These are phyloP conservation scores for Cossypha dichroa DNA, from an alignment of 2,797 vertebrate species.

Conservation along the genomic window DNA sequence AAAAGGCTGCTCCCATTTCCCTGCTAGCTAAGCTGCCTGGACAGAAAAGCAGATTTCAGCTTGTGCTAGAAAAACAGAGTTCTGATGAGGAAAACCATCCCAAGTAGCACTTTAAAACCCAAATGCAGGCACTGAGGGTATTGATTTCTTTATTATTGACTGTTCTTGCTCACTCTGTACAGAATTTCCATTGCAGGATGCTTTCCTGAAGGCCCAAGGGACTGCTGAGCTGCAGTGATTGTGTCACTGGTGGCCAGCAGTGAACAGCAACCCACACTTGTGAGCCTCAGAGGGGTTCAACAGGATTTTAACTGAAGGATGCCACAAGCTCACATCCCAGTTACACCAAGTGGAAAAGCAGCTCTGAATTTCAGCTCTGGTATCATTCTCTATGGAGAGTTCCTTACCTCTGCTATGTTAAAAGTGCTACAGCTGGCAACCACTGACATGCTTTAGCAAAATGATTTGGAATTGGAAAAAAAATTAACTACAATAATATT, in stretches of 20 bases:
- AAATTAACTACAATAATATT: not conserved
- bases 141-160: not conserved
- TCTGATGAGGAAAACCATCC: not conserved
- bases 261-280: not conserved
- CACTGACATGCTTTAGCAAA: not conserved
- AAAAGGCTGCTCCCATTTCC: not conserved
- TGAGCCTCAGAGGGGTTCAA: not conserved
- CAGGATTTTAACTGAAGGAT: not conserved
- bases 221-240: not conserved
- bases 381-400: not conserved
- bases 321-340: not conserved
- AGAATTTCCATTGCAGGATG: not conserved
- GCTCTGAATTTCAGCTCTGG: not conserved
- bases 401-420: not conserved
- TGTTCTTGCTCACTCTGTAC: not conserved
- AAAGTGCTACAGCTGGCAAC: not conserved
- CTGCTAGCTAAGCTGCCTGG: not conserved
- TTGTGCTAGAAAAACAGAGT: not conserved
- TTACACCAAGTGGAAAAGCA: not conserved
- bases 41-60: not conserved
- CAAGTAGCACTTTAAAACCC: not conserved
- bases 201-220: not conserved
- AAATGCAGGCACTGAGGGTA: not conserved
- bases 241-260: not conserved
- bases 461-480: not conserved